A percentile compares a stretch with the other conserved stretches of the same genome.
phyloP scores from a whole-genome alignment of 1,140 invertebrate species.

The Orchestia grillus region DNA sequence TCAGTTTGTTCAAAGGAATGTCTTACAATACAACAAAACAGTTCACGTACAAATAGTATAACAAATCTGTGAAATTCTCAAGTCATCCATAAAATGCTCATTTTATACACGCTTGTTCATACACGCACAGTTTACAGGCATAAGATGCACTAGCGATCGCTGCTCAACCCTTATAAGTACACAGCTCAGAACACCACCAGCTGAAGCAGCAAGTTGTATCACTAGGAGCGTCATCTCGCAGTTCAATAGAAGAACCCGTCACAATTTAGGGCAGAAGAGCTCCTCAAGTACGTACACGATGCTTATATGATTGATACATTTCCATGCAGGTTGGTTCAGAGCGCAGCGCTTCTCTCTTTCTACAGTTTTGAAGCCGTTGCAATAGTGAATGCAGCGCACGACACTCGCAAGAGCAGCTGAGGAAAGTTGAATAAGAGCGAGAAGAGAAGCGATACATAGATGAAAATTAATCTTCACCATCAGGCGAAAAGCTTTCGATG shows the following conservation, averaged over 20 bases:
- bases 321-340: background rate
- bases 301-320: background rate
- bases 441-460: background rate
- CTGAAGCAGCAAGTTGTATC: background rate
- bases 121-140: background rate
- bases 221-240: background rate
- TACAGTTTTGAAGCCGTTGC: background rate
- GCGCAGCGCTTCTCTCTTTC: background rate
- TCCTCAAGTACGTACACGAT: background rate
- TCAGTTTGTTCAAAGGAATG: constrained; percentile 30
- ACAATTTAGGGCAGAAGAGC: background rate
- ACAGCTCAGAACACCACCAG: background rate
- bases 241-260: background rate
- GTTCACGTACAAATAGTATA: constrained; percentile 46
- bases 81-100: background rate
- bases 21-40: constrained; percentile 40
- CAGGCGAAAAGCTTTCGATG: background rate
- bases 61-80: constrained; percentile 30
- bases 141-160: background rate
- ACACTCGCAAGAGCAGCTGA: background rate
- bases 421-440: background rate
- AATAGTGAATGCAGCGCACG: background rate
- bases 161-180: background rate
- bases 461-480: background rate
- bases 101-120: constrained; percentile 35